Evolutionary conservation across 1,140 invertebrate species (phyloP).

Genomic region (Heterodera carotae): DNA sequence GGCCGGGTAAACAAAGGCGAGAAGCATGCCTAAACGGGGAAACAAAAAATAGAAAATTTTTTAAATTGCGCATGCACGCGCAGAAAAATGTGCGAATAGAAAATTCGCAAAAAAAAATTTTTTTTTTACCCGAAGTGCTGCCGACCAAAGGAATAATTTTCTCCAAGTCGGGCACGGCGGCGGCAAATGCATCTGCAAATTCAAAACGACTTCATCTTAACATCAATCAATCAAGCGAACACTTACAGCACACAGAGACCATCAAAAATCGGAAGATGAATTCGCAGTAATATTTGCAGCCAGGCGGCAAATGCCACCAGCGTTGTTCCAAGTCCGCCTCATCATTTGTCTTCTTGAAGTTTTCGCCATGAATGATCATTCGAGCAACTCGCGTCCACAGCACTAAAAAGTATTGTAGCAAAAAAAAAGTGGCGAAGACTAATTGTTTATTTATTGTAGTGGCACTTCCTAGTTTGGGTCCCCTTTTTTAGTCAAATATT

Average conservation of each 20-base stretch:
- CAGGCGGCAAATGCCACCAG: slow-evolving; percentile 63
- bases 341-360: slow-evolving; percentile 49
- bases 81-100: no score
- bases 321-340: slow-evolving; percentile 49
- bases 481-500: no score
- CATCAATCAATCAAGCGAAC: background rate
- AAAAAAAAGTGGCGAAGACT: no score
- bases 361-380: slow-evolving; percentile 56
- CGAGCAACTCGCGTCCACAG: slow-evolving; percentile 73
- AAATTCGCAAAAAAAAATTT: no score
- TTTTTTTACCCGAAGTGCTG: slow-evolving; percentile 35
- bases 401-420: slow-evolving; percentile 71
- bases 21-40: slow-evolving; percentile 51
- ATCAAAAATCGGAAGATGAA: slow-evolving; percentile 6
- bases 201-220: no score
- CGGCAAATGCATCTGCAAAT: slow-evolving; percentile 53
- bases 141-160: slow-evolving; percentile 57
- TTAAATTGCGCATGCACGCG: no score
- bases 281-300: background rate
- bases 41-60: background rate
- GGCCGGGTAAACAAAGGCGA: slow-evolving; percentile 56
- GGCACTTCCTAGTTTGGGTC: no score
- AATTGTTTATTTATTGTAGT: no score
- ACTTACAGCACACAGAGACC: slow-evolving; percentile 26
- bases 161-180: slow-evolving; percentile 54